These are phyloP conservation scores for Drosophila rellima DNA, from an alignment of 2,888 invertebrate species.

Conservation along the genomic window DNA sequence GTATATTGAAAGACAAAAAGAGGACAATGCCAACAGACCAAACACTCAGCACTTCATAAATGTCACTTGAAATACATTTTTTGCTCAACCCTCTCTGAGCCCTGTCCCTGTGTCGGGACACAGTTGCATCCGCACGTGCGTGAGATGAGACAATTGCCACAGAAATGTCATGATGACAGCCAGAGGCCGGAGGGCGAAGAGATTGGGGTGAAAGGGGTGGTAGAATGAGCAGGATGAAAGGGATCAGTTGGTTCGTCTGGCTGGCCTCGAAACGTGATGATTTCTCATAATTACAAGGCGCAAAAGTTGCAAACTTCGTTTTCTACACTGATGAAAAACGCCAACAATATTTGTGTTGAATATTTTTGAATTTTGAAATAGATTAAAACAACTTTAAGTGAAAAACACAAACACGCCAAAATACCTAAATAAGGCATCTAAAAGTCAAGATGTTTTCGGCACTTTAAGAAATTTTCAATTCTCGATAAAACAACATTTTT, in stretches of 20 bases:
- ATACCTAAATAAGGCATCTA: background rate
- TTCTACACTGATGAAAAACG: background rate
- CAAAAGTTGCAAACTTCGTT: conserved; percentile 18
- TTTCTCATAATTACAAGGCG: conserved; percentile 70
- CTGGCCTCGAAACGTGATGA: conserved; percentile 76
- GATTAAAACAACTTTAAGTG: background rate
- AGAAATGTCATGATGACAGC: conserved; percentile 28
- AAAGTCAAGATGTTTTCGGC: background rate
- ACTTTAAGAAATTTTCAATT: background rate
- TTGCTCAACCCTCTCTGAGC: conserved; percentile 15
- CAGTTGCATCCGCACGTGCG: conserved; percentile 60
- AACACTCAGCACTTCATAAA: conserved; percentile 75
- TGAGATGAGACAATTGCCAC: conserved; percentile 42
- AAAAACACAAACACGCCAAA: background rate
- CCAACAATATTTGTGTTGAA: no score
- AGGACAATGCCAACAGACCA: conserved; percentile 45
- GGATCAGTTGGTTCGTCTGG: conserved; percentile 26
- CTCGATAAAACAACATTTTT: background rate
- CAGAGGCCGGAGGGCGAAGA: background rate
- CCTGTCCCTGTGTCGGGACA: conserved; percentile 15
- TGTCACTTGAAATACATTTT: conserved; percentile 74
- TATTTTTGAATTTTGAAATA: no score
- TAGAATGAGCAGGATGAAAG: background rate
- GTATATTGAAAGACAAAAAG: conserved; percentile 38
- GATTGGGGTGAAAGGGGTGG: background rate